A percentile compares a stretch with the other conserved stretches of the same genome.
Conservation (phyloP, 2,888 invertebrate genomes). For the Bombylius discolor region DNA sequence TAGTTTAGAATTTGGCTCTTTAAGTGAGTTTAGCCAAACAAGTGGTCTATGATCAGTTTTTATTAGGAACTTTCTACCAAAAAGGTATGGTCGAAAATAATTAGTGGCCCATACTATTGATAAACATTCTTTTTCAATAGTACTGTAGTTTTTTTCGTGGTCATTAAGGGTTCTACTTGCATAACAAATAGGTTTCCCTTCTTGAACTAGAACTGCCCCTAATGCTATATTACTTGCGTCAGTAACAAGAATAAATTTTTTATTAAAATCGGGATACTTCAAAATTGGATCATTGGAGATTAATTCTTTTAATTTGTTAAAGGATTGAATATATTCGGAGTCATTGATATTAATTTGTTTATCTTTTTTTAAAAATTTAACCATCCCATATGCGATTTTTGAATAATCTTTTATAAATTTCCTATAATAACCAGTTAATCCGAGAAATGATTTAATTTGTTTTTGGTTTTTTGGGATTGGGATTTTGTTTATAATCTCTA, state of each 20-base stretch:
- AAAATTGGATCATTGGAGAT: slow-evolving; percentile 1
- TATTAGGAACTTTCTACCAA: slow-evolving; percentile 25
- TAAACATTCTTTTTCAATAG: slow-evolving; percentile 26
- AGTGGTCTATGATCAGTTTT: slow-evolving; percentile 30
- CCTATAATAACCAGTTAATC: slow-evolving; percentile 1
- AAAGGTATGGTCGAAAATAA: slow-evolving; percentile 27
- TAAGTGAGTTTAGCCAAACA: slow-evolving; percentile 25
- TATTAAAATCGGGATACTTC: slow-evolving; percentile 13
- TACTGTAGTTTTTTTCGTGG: slow-evolving; percentile 18
- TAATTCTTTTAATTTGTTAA: too few relatives aligned
- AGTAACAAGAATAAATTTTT: slow-evolving; percentile 21
- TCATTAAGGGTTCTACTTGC: slow-evolving; percentile 18
- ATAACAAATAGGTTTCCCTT: slow-evolving; percentile 18
- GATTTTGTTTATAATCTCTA: slow-evolving; percentile 9
- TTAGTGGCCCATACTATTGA: slow-evolving; percentile 24
- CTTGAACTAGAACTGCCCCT: slow-evolving; percentile 20
- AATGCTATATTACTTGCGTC: slow-evolving; percentile 20
- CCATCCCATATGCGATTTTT: background rate
- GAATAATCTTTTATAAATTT: slow-evolving; percentile 5
- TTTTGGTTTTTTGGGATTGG: slow-evolving; percentile 9
- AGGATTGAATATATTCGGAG: too few relatives aligned
- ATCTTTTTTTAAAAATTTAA: too few relatives aligned
- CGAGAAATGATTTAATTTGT: slow-evolving; percentile 10
- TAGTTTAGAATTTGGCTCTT: slow-evolving; percentile 28
- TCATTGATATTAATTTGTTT: too few relatives aligned